A percentile compares a stretch with the other conserved stretches of the same genome.
These are phyloP conservation scores for Phrynocephalus guinanensis DNA, from an alignment of 2,797 vertebrate species.

Conservation along the genomic window DNA sequence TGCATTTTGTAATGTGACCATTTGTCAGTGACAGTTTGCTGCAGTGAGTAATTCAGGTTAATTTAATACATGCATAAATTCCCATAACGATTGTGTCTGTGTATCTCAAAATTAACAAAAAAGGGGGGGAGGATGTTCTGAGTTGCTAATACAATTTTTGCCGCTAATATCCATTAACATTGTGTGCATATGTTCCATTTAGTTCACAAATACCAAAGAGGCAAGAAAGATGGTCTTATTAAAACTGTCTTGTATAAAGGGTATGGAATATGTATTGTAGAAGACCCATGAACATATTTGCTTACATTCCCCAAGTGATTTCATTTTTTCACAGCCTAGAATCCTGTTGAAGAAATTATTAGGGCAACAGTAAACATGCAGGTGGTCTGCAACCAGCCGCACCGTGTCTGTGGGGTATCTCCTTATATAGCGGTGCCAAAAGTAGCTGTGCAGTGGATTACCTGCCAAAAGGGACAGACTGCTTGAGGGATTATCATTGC, in stretches of 20 bases:
- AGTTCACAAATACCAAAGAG: conserved; percentile 25
- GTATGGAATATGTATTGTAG: neutral
- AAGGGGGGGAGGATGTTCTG: conserved; percentile 46
- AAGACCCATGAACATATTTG: neutral
- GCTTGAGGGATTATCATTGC: too few species aligned
- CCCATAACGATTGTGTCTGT: too few species aligned
- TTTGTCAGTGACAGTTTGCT: neutral
- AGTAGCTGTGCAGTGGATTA: too few species aligned
- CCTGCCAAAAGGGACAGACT: too few species aligned
- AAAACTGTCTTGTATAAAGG: neutral
- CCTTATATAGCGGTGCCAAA: too few species aligned
- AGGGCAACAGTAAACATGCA: too few species aligned
- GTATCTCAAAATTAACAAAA: conserved; percentile 29
- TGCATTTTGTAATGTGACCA: too few species aligned
- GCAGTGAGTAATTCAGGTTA: neutral
- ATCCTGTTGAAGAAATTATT: too few species aligned
- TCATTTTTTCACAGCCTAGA: too few species aligned
- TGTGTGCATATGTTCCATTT: conserved; percentile 44
- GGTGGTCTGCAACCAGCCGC: too few species aligned
- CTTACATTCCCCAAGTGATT: neutral
- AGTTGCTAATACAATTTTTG: conserved; percentile 55
- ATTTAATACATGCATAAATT: too few species aligned
- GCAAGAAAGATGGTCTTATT: neutral
- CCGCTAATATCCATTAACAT: conserved; percentile 71
- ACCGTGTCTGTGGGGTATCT: too few species aligned